Conservation (phyloP, 2,113 vertebrate species). For the Sylvietta virens region DNA sequence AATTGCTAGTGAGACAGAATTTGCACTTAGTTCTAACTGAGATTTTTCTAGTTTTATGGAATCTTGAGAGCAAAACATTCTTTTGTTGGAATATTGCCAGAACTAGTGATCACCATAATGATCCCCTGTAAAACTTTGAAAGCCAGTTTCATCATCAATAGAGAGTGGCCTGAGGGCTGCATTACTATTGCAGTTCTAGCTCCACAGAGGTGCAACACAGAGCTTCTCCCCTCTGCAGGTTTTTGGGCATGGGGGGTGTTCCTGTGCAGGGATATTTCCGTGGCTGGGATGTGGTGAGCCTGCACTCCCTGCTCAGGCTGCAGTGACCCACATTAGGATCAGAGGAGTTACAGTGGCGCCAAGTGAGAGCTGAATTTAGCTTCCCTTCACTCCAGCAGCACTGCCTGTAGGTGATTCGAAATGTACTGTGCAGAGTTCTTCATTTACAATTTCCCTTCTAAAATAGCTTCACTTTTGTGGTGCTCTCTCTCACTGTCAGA, state of each 20-base stretch:
- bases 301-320: neutral
- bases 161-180: neutral
- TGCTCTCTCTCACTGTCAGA: neutral
- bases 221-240: neutral
- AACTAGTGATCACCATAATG: neutral
- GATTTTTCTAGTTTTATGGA: neutral
- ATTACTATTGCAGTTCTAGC: neutral
- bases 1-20: neutral
- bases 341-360: neutral
- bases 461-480: neutral
- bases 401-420: neutral
- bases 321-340: neutral
- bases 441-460: neutral
- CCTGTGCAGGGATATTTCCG: rapidly evolving
- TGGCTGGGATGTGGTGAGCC: neutral
- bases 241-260: neutral
- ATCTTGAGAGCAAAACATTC: neutral
- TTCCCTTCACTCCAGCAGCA: neutral
- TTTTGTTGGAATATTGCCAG: neutral
- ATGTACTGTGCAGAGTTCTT: neutral
- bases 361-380: neutral
- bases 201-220: neutral
- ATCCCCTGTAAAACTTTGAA: neutral
- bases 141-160: neutral
- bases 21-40: neutral